Evolutionary conservation across 2,888 invertebrate genomes (phyloP).

Genomic region (Oscheius myriophilus): DNA sequence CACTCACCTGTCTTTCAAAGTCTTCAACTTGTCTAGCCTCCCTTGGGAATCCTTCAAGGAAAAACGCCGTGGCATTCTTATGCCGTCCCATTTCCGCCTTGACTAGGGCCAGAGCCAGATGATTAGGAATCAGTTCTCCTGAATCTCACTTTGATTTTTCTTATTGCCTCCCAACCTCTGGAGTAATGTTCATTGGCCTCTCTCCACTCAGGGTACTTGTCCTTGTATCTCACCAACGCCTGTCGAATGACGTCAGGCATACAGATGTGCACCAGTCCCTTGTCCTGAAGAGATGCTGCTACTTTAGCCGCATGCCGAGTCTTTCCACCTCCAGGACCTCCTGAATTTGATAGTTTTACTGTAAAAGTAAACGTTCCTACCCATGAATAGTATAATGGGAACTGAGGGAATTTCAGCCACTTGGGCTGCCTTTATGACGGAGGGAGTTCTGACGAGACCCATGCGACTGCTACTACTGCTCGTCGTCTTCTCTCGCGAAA

Average conservation of each 20-base stretch:
- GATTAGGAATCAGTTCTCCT: conserved; percentile 70
- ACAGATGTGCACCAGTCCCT: conserved; percentile 69
- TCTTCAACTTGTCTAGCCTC: conserved; percentile 70
- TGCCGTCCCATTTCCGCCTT: conserved; percentile 69
- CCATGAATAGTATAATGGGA: conserved; percentile 69
- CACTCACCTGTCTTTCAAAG: conserved; percentile 68
- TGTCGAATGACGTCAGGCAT: conserved; percentile 65
- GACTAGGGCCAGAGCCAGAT: conserved; percentile 66
- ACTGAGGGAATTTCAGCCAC: conserved; percentile 66
- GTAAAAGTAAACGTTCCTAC: conserved; percentile 37
- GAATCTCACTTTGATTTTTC: background rate
- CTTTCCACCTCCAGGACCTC: conserved; percentile 70
- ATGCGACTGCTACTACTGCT: conserved; percentile 7
- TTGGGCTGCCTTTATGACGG: conserved; percentile 67
- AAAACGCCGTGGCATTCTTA: conserved; percentile 59
- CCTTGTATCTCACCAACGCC: conserved; percentile 67
- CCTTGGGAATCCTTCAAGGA: conserved; percentile 69
- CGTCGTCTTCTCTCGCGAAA: background rate
- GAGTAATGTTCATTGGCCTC: conserved; percentile 66
- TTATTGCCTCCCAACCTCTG: conserved; percentile 45
- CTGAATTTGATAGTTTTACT: conserved; percentile 36
- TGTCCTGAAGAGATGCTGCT: conserved; percentile 40
- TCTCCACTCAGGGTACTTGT: conserved; percentile 68
- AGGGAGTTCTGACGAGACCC: conserved; percentile 51
- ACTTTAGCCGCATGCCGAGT: conserved; percentile 66